Evolutionary conservation across 1,140 invertebrate species (phyloP), one percentile per base, ranked within the genome.

Genomic region (Magallana gigas): DNA sequence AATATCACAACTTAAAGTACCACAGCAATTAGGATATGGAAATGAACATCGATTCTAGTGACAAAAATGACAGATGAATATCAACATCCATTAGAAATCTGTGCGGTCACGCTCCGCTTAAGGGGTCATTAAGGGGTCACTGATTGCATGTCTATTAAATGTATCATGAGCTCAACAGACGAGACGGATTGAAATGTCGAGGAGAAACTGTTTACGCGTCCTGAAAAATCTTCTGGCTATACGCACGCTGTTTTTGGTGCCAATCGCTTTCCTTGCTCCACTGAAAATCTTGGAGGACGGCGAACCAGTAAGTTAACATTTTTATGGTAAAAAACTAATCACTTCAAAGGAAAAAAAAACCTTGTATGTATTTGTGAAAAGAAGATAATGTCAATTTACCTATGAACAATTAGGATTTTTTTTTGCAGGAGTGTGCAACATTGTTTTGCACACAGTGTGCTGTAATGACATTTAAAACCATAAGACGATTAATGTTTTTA

Each of bases 231-330:
- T 81, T 8, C 59, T 62, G 86, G 64, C 83, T 5, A 56, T 87
- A 11, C 58, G 64, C 14, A 76, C 29, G 7, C 16, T 87, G 7
- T 18, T 84, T 16, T 59, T 87, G 12, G 68, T 87, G 23, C 18
- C 83, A 36, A 59, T 87, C 9, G 86, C 86, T 56, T 84, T 87
- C 18, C 57, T 87, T n/a, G 86, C 86, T 48, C 86, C 86, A 8
- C 56, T 87, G 11, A 18, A n/a, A 60, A 6, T 84, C 12, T 59
- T 84, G 83, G 83, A 62, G 16, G 83, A 84, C 18, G 58, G 57
- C 2, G 18, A 57, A 9, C 7, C 4, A 18, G 83, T 84, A 84
- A 62, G 83, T 84, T 71, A 0, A 29, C 18, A 14, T 71, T 36
- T 71, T 9, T 3, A 36, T 36, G 4, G 36, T 36, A 36, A 36